Percentiles rank a stretch among this genome's conserved stretches.
Evolutionary conservation across 2,797 vertebrate genomes (phyloP).

Genomic region (Sphenodon punctatus): DNA sequence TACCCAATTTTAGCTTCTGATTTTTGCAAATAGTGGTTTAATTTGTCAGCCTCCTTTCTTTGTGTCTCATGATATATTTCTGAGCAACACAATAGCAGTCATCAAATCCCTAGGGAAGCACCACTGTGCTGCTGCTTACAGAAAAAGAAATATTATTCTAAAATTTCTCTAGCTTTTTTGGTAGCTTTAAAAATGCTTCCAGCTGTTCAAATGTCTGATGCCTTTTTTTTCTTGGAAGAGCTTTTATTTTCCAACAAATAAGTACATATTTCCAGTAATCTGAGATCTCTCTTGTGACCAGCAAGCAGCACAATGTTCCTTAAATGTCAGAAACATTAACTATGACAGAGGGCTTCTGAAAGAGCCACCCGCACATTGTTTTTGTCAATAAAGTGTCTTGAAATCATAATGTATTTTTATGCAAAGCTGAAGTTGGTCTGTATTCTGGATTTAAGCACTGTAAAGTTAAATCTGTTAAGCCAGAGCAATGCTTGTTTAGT

Average conservation of each 20-base stretch:
- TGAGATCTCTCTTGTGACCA: conserved; percentile 57
- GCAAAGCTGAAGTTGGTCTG: too few species aligned
- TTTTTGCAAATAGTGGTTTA: conserved; percentile 2
- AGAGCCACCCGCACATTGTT: not conserved
- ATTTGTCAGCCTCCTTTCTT: not conserved
- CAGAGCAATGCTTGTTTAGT: too few species aligned
- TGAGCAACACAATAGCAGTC: conserved; percentile 43
- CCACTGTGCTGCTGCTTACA: not conserved
- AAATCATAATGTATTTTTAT: too few species aligned
- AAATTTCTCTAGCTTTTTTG: conserved; percentile 11
- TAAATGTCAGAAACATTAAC: conserved; percentile 56
- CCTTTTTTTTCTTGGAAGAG: not conserved
- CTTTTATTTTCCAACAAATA: conserved; percentile 56
- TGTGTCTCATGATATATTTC: conserved; percentile 43
- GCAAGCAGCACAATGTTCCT: conserved; percentile 31
- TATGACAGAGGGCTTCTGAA: conserved; percentile 44
- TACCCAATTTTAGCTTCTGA: not conserved
- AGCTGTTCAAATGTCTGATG: conserved; percentile 55
- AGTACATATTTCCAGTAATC: conserved; percentile 44
- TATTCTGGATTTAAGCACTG: too few species aligned
- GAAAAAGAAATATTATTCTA: conserved; percentile 49
- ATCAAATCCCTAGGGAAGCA: conserved; percentile 42
- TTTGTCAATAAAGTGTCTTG: too few species aligned
- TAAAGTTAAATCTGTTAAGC: too few species aligned
- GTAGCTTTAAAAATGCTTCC: conserved; percentile 56